Percentiles rank a stretch among this genome's conserved stretches.
phyloP scores from a whole-genome alignment of 2,113 vertebrate species.

The Corydoras maculifer region DNA sequence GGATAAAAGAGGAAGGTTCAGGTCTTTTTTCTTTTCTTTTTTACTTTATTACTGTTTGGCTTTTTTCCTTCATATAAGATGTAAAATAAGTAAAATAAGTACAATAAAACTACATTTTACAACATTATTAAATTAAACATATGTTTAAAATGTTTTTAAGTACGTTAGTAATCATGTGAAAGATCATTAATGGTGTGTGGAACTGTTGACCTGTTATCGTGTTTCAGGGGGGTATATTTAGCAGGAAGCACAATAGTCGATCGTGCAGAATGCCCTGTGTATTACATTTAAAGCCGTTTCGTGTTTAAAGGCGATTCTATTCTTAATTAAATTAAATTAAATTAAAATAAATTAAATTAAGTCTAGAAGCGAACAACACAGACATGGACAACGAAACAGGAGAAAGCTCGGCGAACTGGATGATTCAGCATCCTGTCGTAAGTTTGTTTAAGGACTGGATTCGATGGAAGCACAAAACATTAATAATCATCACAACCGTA shows the following conservation, averaged over 20 bases:
- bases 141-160: no score
- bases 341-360: background rate
- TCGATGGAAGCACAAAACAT: no score
- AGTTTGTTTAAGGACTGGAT: slow-evolving; percentile 16
- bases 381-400: slow-evolving; percentile 1
- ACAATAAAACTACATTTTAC: no score
- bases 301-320: background rate
- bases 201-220: background rate
- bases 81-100: no score
- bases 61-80: no score
- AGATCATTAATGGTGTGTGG: background rate
- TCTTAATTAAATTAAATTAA: background rate
- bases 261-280: background rate
- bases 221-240: background rate
- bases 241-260: background rate
- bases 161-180: no score
- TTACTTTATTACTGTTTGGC: no score
- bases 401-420: slow-evolving; percentile 52
- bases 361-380: background rate
- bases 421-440: slow-evolving; percentile 59
- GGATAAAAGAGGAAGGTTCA: no score
- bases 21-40: no score
- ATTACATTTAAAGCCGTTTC: background rate
- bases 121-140: no score
- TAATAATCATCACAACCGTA: no score